Evolutionary conservation across 2,113 vertebrate genomes (phyloP).

Genomic region (Excalfactoria chinensis): DNA sequence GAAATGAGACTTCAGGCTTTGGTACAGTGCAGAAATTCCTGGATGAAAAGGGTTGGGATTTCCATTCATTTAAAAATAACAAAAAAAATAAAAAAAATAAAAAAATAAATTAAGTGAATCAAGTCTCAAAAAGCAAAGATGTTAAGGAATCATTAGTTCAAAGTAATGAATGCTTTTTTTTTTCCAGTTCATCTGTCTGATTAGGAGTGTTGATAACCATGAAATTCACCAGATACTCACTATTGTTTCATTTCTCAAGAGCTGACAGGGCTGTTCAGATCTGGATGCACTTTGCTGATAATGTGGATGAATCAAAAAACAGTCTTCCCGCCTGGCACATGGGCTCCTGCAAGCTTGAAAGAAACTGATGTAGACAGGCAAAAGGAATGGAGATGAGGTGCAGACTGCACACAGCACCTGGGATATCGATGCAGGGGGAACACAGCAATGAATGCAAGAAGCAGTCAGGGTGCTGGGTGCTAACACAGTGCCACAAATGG

Average conservation of each 20-base stretch:
- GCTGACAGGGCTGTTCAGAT: slow-evolving; percentile 21
- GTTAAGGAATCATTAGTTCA: slow-evolving; percentile 64
- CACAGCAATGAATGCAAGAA: fast-evolving
- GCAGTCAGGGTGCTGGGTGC: neutral
- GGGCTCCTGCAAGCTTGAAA: neutral
- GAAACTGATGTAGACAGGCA: neutral
- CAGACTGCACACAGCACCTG: neutral
- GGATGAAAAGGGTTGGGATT: neutral
- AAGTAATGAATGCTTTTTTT: slow-evolving; percentile 32
- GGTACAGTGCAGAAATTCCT: neutral
- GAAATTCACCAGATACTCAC: slow-evolving; percentile 39
- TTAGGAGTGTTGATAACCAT: slow-evolving; percentile 55
- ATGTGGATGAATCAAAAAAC: slow-evolving; percentile 52
- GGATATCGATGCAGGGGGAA: neutral
- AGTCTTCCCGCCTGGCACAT: slow-evolving; percentile 40
- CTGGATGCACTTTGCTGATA: slow-evolving; percentile 53
- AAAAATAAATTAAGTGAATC: neutral
- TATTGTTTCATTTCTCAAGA: slow-evolving; percentile 51
- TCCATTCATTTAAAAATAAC: neutral
- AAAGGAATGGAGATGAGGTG: neutral
- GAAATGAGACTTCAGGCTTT: neutral
- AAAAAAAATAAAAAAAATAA: neutral
- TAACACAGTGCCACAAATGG: fast-evolving
- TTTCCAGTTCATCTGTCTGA: slow-evolving; percentile 31
- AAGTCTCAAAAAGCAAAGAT: slow-evolving; percentile 24